These are phyloP conservation scores for Oscheius sp. DNA, from an alignment of 1,140 invertebrate species.

Conservation along the genomic window DNA sequence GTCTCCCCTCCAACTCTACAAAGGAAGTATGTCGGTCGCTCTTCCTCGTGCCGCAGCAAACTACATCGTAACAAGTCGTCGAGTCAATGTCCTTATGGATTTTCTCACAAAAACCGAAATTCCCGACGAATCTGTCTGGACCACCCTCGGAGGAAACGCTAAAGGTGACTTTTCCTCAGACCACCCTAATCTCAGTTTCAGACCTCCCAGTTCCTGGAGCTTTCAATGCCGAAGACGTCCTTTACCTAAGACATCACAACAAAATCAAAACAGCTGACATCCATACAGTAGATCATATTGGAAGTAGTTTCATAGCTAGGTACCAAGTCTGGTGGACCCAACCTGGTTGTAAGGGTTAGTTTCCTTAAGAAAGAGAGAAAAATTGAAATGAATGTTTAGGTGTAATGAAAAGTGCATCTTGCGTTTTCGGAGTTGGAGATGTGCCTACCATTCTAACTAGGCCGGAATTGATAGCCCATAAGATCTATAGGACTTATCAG, in stretches of 20 bases:
- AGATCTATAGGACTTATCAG: constrained; percentile 50
- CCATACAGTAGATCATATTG: constrained; percentile 26
- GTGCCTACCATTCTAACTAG: constrained; percentile 41
- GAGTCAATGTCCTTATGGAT: constrained; percentile 37
- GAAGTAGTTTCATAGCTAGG: constrained; percentile 29
- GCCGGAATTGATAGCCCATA: constrained; percentile 52
- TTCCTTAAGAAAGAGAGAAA: neutral
- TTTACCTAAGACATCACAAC: constrained; percentile 23
- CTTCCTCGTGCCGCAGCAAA: constrained; percentile 40
- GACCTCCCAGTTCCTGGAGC: constrained; percentile 44
- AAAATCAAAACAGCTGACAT: constrained; percentile 15
- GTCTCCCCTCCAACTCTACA: constrained; percentile 45
- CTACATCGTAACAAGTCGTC: constrained; percentile 36
- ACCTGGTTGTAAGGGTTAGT: constrained; percentile 25
- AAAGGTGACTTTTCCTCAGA: no score
- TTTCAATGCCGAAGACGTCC: constrained; percentile 39
- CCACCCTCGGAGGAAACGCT: constrained; percentile 40
- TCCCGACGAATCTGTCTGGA: constrained; percentile 48
- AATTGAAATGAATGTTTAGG: constrained; percentile 42
- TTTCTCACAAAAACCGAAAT: constrained; percentile 41
- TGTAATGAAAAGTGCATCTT: constrained; percentile 45
- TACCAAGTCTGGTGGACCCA: constrained; percentile 39
- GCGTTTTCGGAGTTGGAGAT: constrained; percentile 54
- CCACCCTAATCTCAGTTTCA: constrained; percentile 31
- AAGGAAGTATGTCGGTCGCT: constrained; percentile 51